Base-by-base conservation (phyloP, 2,888 invertebrate species). In the Macrophya alboannulata region DNA sequence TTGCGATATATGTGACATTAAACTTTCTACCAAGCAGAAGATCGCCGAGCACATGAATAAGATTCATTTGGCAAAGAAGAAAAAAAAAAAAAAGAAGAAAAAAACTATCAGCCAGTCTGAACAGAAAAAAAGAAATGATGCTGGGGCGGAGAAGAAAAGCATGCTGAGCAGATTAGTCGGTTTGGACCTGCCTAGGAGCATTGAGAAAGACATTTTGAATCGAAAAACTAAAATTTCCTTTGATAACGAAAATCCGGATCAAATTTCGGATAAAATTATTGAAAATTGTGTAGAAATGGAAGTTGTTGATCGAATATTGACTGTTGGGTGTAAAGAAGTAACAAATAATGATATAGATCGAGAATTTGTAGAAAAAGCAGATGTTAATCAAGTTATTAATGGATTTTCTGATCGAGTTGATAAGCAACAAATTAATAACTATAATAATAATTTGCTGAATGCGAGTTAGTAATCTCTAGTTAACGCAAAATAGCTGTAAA, bases 1-100 rank as follows among this genome's bases (percentile, higher is more conserved):
- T 1, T 92, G 92, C 37, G 91, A 92, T 40, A 87, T 90, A 45
- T 92, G 92, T 43, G 87, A 88, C 25, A 4, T 31, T 17, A 86
- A 86, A 76, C 45, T 91, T 43, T 79, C 85, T 0, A 48, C 88
- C 0, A 92, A 92, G 85, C 72, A 77, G n/a, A 89, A 72, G 81
- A 71, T 92, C 25, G 40, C 25, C 48, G 17, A 85, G 0, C 92
- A 92, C 68, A 91, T 92, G 43, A 84, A 86, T 2, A 85, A 37
- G 1, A 55, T 87, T 1, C 91, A 92, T 40, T 9, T 87, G 59
- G 31, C 84, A 3, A 86, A 86, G 10, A 87, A 82, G 71, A 81
- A 81, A 43, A 8, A 86, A 68, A 37, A 86, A 85, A 74, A 17
- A n/a, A 25, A 86, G 85, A 74, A 15, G n/a, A 25, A 85, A 77